These are phyloP conservation scores for Chiloscyllium punctatum DNA, from an alignment of 2,797 vertebrate species.

Conservation along the genomic window DNA sequence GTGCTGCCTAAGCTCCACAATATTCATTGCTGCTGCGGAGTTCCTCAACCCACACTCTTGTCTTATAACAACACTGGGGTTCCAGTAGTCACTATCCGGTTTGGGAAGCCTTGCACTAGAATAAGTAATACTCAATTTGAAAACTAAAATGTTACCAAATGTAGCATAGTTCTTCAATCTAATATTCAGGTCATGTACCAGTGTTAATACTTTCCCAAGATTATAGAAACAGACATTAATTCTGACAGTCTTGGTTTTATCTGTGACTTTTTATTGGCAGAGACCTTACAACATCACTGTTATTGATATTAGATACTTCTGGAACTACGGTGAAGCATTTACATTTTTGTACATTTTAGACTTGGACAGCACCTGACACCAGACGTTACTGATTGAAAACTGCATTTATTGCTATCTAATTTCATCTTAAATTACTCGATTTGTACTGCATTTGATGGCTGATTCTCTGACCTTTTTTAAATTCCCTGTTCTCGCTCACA, in stretches of 20 bases:
- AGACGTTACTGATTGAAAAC: background rate
- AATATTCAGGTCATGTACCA: background rate
- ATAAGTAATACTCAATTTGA: background rate
- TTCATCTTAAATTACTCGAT: background rate
- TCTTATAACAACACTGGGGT: too few relatives aligned
- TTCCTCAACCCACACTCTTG: too few relatives aligned
- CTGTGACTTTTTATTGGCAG: background rate
- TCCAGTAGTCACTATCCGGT: too few relatives aligned
- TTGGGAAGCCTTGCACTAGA: too few relatives aligned
- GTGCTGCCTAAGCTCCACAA: too few relatives aligned
- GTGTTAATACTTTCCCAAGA: background rate
- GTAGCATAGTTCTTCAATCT: background rate
- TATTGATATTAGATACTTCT: background rate
- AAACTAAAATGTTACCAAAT: background rate
- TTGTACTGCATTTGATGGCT: background rate
- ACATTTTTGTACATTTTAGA: background rate
- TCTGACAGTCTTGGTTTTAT: background rate
- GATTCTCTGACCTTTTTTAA: background rate
- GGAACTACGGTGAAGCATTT: background rate
- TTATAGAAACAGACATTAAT: background rate
- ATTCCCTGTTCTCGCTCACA: background rate
- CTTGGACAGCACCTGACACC: background rate
- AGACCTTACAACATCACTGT: background rate
- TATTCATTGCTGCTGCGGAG: too few relatives aligned
- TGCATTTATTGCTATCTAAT: background rate